These are phyloP conservation scores for Onychomys arenicola DNA, from an alignment of 2,797 vertebrate genomes.

Conservation along the genomic window DNA sequence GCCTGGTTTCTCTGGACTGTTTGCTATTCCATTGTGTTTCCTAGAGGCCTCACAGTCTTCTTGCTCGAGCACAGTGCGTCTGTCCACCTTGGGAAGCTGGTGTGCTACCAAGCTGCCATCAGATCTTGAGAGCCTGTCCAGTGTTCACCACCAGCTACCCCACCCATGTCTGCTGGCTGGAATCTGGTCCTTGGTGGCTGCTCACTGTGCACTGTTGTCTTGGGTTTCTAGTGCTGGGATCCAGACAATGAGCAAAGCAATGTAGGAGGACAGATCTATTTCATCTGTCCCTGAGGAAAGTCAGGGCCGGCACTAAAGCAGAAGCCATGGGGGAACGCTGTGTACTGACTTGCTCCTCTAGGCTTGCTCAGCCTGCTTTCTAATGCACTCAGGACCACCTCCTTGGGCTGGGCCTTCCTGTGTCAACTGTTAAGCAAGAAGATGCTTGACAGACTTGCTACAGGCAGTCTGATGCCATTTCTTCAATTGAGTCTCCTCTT, in stretches of 20 bases:
- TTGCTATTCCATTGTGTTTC: background rate
- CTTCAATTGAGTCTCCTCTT: background rate
- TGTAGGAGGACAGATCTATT: background rate
- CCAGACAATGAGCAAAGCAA: background rate
- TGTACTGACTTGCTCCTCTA: background rate
- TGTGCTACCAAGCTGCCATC: background rate
- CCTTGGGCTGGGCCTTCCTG: background rate
- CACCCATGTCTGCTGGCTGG: too few species aligned
- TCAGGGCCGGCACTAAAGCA: background rate
- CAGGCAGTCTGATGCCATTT: background rate
- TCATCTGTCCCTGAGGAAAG: background rate
- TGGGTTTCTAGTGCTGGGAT: background rate
- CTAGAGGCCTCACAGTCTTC: background rate
- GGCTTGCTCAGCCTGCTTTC: background rate
- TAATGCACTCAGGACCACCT: background rate
- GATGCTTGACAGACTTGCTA: background rate
- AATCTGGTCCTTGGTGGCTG: background rate
- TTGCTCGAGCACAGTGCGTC: background rate
- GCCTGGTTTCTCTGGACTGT: background rate
- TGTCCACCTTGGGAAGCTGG: background rate
- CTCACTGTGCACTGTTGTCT: fast-evolving
- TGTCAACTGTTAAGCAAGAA: background rate
- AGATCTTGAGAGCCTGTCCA: background rate
- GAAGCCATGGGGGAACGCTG: background rate
- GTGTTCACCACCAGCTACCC: background rate